phyloP scores from a whole-genome alignment of 2,113 vertebrate species.

The Rutilus rutilus region DNA sequence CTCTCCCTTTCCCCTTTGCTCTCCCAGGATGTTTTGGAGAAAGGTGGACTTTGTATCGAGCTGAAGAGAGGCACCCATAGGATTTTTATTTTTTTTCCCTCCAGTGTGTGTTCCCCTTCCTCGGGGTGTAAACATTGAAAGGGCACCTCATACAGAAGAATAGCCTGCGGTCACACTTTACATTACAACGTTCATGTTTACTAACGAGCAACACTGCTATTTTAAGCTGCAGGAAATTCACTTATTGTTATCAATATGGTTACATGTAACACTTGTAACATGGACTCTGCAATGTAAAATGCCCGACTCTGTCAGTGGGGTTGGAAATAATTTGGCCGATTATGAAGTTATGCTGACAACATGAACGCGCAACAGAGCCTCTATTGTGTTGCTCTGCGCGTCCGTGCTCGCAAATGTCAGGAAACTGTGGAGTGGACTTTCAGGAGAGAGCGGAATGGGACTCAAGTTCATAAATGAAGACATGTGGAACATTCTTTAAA shows the following conservation, averaged over 20 bases:
- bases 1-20: slow-evolving; percentile 52
- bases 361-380: slow-evolving; percentile 72
- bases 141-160: slow-evolving; percentile 56
- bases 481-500: slow-evolving; percentile 75
- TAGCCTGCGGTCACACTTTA: neutral
- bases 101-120: slow-evolving; percentile 77
- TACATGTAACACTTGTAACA: neutral
- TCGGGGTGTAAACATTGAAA: slow-evolving; percentile 80
- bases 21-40: slow-evolving; percentile 53
- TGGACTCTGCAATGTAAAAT: slow-evolving; percentile 38
- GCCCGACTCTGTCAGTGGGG: slow-evolving; percentile 56
- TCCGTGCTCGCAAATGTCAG: slow-evolving; percentile 70
- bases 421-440: slow-evolving; percentile 70
- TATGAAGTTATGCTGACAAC: slow-evolving; percentile 69
- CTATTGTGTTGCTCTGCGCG: slow-evolving; percentile 70
- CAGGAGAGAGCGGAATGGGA: slow-evolving; percentile 60
- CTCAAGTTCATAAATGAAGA: slow-evolving; percentile 55
- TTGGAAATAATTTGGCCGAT: slow-evolving; percentile 72
- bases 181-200: slow-evolving; percentile 3
- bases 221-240: neutral
- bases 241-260: neutral
- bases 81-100: slow-evolving; percentile 50
- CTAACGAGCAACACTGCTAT: slow-evolving; percentile 5
- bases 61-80: slow-evolving; percentile 61
- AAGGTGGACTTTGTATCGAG: slow-evolving; percentile 40